Base-by-base conservation (phyloP, 2,888 invertebrate species). In the Tuberolachnus salignus region DNA sequence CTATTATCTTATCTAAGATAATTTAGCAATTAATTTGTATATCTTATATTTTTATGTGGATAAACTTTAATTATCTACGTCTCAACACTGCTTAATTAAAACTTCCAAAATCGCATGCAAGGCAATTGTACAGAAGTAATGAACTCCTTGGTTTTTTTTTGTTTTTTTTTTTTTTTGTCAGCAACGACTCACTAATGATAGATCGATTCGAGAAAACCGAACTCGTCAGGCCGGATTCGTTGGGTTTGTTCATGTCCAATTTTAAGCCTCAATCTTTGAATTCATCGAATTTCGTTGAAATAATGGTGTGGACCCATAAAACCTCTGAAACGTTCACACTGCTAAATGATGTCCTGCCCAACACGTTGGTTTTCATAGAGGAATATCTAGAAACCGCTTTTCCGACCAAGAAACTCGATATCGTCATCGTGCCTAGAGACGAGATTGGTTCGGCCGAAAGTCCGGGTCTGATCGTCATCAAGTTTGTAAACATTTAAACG, bases 161-260 rank as follows among this genome's bases (percentile, higher is more conserved):
- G 34, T 34, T 34, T 34, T 34, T 34, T 34, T 34, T 34, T 34
- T 34, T 34, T 34, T 49, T 46, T 75, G 59, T 23, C 59, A 78
- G 78, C 49, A 59, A 51, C 1, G 69, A 34, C 26, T n/a, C 23
- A 69, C 67, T 69, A 21, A 10, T 78, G 3, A 10, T 78, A 11
- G 78, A 78, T 13, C 67, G 69, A 11, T 78, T 78, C 19, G 78
- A 78, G 51, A 78, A 78, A 69, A 78, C 78, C 42, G 78, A 69
- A 42, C 51, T 78, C 2, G 69, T 78, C 16, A 59, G 78, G 21
- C 78, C 78, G 14, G 78, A 78, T 49, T 59, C 78, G 10, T 26
- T 78, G 26, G 57, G 69, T 11, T 26, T 78, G 21, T 78, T 78
- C 11, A 78, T 78, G 59, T 69, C 78, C 4, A 78, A 78, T 26